Evolutionary conservation across 1,140 invertebrate genomes (phyloP), one percentile per base, ranked within the genome.

Genomic region (Zaprionus lachaisei): DNA sequence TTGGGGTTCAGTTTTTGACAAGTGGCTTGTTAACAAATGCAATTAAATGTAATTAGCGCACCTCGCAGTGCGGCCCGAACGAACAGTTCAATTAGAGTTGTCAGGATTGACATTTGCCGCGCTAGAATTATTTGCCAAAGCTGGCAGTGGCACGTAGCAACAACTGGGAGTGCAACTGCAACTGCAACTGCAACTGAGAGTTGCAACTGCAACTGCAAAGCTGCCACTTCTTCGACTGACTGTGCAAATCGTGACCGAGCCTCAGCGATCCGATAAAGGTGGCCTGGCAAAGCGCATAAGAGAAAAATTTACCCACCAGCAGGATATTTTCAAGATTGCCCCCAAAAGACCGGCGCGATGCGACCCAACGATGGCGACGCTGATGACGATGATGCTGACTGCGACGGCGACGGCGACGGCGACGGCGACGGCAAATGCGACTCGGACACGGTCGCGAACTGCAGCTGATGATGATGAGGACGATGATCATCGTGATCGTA

Each of bases 221-320:
- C 80, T 72, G 75, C 64, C 55, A 71, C 37, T 78, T 80, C 58
- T 68, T 63, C 41, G 2, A 17, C 41, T 44, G 41, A 77, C 74
- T 72, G 81, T 62, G 65, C 61, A 91, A 91, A 81, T 91, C 89
- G 89, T 91, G 89, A 91, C 89, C 89, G 79, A 77, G 80, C 73
- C 78, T 72, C 80, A 70, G 73, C 78, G 81, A 91, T 91, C 89
- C 90, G 90, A 91, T 91, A 91, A 91, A 79, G 65, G 54, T 68
- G 64, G 72, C 49, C 54, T 28, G 58, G 72, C 72, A 81, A 79
- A 81, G 72, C 72, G 64, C 55, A 81, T 76, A 77, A 77, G 71
- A 77, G 77, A 83, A 90, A 85, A 83, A 83, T 92, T 83, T 85
- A 91, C 84, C 90, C 90, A 91, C 90, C 90, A 91, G 90, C 90